phyloP scores from a whole-genome alignment of 2,113 vertebrate species.

The Ophthalmotilapia sp. region DNA sequence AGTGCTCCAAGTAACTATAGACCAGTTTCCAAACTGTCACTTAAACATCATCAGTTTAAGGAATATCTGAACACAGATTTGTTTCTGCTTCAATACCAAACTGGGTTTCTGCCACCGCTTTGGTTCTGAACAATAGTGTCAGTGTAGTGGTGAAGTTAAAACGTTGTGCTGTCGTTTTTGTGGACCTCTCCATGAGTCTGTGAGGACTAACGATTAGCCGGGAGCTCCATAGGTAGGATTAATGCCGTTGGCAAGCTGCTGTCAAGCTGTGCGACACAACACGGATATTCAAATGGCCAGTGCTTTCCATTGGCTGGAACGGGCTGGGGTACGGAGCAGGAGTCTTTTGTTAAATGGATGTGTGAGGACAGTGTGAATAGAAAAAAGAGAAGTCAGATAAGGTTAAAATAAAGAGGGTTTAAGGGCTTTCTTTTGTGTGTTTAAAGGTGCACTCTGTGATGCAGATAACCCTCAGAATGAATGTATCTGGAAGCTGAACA shows the following conservation, averaged over 20 bases:
- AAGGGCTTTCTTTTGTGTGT: slow-evolving; percentile 1
- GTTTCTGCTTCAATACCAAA: neutral
- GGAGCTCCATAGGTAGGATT: neutral
- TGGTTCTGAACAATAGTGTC: neutral
- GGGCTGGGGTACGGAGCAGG: neutral
- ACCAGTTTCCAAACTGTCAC: neutral
- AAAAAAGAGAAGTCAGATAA: neutral
- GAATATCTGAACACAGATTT: neutral
- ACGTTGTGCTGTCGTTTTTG: neutral
- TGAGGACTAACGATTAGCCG: neutral
- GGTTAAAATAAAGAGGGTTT: neutral
- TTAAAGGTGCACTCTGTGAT: neutral
- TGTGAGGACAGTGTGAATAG: neutral
- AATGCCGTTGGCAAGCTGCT: neutral
- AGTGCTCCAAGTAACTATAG: neutral
- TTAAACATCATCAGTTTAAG: neutral
- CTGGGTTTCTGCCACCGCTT: neutral
- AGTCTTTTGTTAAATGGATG: neutral
- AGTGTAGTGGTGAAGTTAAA: neutral
- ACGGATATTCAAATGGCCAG: neutral
- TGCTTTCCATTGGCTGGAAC: neutral
- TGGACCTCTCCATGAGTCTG: neutral
- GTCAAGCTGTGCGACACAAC: neutral
- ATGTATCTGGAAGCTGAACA: neutral
- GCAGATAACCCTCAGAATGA: slow-evolving; percentile 5